Conservation (phyloP, 2,888 invertebrate genomes). For the Chaetogeoica ovagalla region DNA sequence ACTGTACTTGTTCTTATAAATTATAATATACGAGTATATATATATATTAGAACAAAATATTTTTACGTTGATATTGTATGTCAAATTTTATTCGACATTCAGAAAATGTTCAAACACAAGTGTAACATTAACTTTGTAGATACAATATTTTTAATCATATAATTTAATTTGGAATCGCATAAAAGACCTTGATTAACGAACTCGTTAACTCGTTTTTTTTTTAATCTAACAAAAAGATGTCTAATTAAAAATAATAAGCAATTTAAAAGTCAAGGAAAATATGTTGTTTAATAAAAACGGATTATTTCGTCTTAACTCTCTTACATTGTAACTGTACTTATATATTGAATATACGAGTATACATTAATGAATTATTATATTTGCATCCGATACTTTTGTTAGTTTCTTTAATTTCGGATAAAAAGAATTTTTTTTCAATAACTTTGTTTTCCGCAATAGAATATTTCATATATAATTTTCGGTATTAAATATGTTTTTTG, state of each 20-base stretch:
- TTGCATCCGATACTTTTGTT: not conserved
- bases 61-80: not conserved
- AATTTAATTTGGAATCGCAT: not conserved
- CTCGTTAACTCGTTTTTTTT: conserved; percentile 21
- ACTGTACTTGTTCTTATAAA: not conserved
- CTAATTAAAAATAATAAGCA: conserved; percentile 17
- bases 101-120: not conserved
- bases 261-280: conserved; percentile 10
- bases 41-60: not conserved
- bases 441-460: no score
- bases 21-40: not conserved
- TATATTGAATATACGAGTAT: not conserved
- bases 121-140: conserved; percentile 7
- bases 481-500: no score
- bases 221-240: conserved; percentile 19
- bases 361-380: not conserved
- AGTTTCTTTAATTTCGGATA: not conserved
- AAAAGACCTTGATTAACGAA: conserved; percentile 31
- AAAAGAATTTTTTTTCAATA: no score
- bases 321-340: not conserved
- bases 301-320: not conserved
- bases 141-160: conserved; percentile 16
- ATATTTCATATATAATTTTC: no score
- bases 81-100: no score
- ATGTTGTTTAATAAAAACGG: not conserved